Conservation (phyloP, 2,113 vertebrate species). For the Ictidomys tridecemlineatus region DNA sequence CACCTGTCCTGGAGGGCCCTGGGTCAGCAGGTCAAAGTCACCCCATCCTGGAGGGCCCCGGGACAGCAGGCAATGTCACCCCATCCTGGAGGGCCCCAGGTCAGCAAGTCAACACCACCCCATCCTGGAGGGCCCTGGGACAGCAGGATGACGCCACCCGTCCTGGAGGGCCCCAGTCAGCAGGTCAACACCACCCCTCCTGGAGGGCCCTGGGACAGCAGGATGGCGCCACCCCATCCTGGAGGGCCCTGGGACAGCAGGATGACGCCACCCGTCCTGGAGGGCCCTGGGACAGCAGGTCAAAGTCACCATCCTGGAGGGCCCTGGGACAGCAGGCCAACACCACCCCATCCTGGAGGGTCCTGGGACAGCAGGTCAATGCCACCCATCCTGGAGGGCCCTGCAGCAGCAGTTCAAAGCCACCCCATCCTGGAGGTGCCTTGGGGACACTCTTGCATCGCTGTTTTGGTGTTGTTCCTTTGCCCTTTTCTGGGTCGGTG, state of each 20-base stretch:
- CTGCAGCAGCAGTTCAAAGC: too few relatives aligned
- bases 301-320: too few relatives aligned
- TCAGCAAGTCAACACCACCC: too few relatives aligned
- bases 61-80: too few relatives aligned
- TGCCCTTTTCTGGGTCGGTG: too few relatives aligned
- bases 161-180: background rate
- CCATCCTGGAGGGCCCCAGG: background rate
- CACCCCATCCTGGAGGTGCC: background rate
- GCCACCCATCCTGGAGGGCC: background rate
- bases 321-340: too few relatives aligned
- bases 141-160: fast-evolving
- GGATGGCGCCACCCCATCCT: too few relatives aligned
- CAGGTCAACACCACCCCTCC: too few relatives aligned
- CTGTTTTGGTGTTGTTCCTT: too few relatives aligned
- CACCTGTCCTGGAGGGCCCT: too few relatives aligned
- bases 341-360: background rate
- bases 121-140: background rate
- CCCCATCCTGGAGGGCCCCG: background rate
- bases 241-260: background rate
- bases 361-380: fast-evolving
- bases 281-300: background rate
- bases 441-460: background rate
- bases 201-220: too few relatives aligned
- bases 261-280: too few relatives aligned
- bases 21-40: fast-evolving